Evolutionary conservation across 2,888 invertebrate species (phyloP), one percentile per base, ranked within the genome.

Genomic region (Sussaba pulchella): DNA sequence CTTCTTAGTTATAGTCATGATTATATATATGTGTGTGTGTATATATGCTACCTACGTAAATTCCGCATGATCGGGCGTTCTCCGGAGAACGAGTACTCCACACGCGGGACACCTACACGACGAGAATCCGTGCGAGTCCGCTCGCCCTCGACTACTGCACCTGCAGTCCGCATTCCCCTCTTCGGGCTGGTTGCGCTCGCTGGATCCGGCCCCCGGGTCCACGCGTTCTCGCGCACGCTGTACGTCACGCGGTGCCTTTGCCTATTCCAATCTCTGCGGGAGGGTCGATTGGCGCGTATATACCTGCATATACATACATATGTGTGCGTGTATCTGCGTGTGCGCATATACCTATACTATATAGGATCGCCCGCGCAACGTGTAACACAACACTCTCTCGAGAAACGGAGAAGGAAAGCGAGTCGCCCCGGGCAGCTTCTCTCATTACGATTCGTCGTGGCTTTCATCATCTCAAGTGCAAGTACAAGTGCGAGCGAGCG

Each of bases 391-490:
- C 84, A 84, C 84, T 80, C 82, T 78, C 67, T 79, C 63, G 75
- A 26, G 64, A 74, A 69, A 69, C 47, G 61, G 21, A 70, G 57
- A 72, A 72, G 73, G 72, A 73, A 59, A 61, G 61, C 61, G 74
- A 77, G 78, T 57, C 57, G 78, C 87, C 81, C 76, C 83, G 81
- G 84, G 85, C 82, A 84, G 83, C 87, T 85, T 85, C 86, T 88
- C 88, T 89, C 89, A 86, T 89, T 86, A 86, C 87, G 86, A 89
- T 90, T 89, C 88, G 89, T 85, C 85, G 85, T 80, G 88, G 85
- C 87, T 89, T 88, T 89, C 88, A 87, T 89, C 88, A 84, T 80
- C 74, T 73, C 39, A 31, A 31, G 31, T 31, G 31, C 31, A 31
- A 31, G 31, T 31, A 50, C 63, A 19, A 80, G 71, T 72, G 59